Percentiles rank a stretch among this genome's conserved stretches.
These are phyloP conservation scores for Trichopoda pennipes DNA, from an alignment of 2,888 invertebrate species.

Conservation along the genomic window DNA sequence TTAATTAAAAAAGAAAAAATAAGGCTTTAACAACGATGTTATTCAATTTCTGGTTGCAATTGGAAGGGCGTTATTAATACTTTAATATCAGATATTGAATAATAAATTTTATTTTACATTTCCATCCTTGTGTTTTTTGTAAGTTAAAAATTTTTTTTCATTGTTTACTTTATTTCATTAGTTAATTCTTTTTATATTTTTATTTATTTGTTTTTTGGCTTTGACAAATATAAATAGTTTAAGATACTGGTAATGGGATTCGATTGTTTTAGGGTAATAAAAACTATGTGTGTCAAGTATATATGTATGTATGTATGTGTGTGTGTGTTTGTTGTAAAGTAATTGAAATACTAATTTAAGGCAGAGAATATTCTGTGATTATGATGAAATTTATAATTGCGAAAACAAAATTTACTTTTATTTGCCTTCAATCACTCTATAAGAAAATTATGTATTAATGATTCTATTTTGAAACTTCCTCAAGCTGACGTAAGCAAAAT, in stretches of 20 bases:
- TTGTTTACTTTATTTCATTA: constrained; percentile 31
- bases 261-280: constrained; percentile 30
- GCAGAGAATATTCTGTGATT: not conserved
- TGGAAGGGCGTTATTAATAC: no score
- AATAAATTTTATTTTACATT: not conserved
- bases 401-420: not conserved
- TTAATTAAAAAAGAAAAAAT: no score
- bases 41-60: no score
- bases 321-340: constrained; percentile 27
- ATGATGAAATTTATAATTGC: not conserved
- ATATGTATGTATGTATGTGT: no score
- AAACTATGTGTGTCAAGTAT: constrained; percentile 44
- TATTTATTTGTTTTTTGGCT: constrained; percentile 17
- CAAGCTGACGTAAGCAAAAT: no score
- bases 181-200: constrained; percentile 26
- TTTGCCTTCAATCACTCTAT: not conserved
- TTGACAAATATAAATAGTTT: constrained; percentile 37
- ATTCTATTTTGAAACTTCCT: not conserved
- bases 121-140: constrained; percentile 24
- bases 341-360: constrained; percentile 3
- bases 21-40: no score
- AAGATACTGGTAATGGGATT: constrained; percentile 21
- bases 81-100: not conserved
- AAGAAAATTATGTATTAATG: not conserved
- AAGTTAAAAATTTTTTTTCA: constrained; percentile 11